phyloP scores from a whole-genome alignment of 2,888 invertebrate genomes.

The Chelonus formosanus region DNA sequence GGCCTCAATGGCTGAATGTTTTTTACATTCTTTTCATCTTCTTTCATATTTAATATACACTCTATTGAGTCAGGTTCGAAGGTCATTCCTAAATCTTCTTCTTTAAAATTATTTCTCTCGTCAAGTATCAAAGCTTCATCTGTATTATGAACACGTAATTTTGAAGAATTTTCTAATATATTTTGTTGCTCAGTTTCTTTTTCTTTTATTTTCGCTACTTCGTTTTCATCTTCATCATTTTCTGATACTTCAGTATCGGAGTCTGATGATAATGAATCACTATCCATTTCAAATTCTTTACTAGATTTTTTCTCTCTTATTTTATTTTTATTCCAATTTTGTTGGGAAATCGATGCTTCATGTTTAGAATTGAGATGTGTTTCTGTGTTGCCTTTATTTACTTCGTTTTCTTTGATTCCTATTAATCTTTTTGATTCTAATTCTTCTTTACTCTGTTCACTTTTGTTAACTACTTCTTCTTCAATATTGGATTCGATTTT shows the following conservation, averaged over 20 bases:
- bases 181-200: constrained; percentile 28
- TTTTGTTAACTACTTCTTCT: constrained; percentile 31
- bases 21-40: constrained; percentile 47
- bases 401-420: constrained; percentile 22
- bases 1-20: constrained; percentile 19
- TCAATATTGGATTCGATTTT: constrained; percentile 29
- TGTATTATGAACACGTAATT: constrained; percentile 78
- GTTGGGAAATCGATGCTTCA: constrained; percentile 73
- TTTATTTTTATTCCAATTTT: constrained; percentile 68
- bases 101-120: constrained; percentile 49
- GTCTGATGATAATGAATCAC: constrained; percentile 70
- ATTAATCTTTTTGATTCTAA: constrained; percentile 37
- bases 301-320: constrained; percentile 49
- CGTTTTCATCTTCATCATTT: constrained; percentile 32
- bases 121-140: constrained; percentile 73
- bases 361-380: constrained; percentile 71
- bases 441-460: constrained; percentile 40
- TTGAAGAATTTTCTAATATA: constrained; percentile 66
- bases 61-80: constrained; percentile 63
- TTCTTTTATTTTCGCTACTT: constrained; percentile 49
- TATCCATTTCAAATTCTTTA: constrained; percentile 68
- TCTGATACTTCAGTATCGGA: not conserved
- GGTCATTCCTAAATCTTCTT: constrained; percentile 42
- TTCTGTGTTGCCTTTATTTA: constrained; percentile 64
- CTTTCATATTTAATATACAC: constrained; percentile 41